A percentile compares a stretch with the other conserved stretches of the same genome.
These are phyloP conservation scores for Ceryle rudis DNA, from an alignment of 2,797 vertebrate species.

Conservation along the genomic window DNA sequence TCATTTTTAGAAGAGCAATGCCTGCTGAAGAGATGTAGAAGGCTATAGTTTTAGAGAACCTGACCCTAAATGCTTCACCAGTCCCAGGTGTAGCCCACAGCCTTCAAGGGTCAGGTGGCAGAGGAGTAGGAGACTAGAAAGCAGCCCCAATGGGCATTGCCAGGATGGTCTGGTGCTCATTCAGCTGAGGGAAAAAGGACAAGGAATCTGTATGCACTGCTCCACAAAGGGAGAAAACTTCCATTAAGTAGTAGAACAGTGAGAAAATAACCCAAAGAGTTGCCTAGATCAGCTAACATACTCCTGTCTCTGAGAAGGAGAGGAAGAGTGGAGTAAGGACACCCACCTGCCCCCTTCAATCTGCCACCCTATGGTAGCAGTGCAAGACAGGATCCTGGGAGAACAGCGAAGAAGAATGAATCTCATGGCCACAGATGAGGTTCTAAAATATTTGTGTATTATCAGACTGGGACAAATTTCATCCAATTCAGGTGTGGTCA, in stretches of 20 bases:
- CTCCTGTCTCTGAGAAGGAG: background rate
- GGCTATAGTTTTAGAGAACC: background rate
- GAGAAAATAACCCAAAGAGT: background rate
- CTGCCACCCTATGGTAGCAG: background rate
- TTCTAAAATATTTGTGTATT: background rate
- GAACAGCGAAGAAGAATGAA: background rate
- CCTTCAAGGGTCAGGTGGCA: constrained; percentile 13
- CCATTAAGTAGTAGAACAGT: background rate
- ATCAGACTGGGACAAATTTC: background rate
- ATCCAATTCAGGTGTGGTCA: background rate
- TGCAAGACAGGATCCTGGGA: background rate
- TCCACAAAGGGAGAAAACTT: background rate
- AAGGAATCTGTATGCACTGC: background rate
- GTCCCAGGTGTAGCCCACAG: background rate
- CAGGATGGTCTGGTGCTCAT: background rate
- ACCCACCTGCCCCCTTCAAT: background rate
- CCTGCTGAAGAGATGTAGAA: background rate
- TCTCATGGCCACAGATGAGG: background rate
- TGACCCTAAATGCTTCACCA: background rate
- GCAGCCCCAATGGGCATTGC: background rate
- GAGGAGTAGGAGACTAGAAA: background rate
- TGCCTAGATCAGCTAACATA: background rate
- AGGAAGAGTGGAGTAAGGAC: background rate
- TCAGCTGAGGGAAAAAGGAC: constrained; percentile 8
- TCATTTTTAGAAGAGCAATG: background rate